Evolutionary conservation across 1,140 invertebrate genomes (phyloP), one percentile per base, ranked within the genome.

Genomic region (Calycopis cecrops): DNA sequence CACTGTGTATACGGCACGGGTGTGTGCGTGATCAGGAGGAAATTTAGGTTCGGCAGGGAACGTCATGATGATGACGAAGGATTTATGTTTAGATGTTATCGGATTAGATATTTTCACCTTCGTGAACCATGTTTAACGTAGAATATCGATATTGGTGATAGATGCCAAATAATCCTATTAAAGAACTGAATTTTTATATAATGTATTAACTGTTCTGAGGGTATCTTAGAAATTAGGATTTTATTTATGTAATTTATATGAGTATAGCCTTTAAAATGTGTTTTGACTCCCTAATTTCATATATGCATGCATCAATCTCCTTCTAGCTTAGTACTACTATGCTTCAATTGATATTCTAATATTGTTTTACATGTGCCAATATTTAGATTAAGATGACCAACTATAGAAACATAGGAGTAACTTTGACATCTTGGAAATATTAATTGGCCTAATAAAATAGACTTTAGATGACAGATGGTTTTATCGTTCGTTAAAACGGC

Each of bases 151-250:
- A 73, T 76, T 87, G 81, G 83, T 80, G 80, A 85, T 84, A 79
- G 75, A 81, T 83, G 82, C 85, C 84, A 84, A 86, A 83, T 85
- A 85, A 87, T 85, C 79, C 79, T 87, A 83, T 82, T 87, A 88
- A 88, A 88, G 87, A 88, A 88, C 87, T 88, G 87, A 88, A 86
- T 87, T 87, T 40, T 86, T 88, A 79, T 88, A 88, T 87, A 57
- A 63, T 56, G 21, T 84, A 83, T 83, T 87, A 81, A 85, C 68
- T 79, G 85, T 85, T 85, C 83, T 85, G 85, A 88, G 84, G 84
- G 83, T 88, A 87, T 80, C 77, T n/a, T 87, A 85, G 82, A 75
- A 62, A 60, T 82, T 83, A 83, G 76, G 63, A 63, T 56, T 73
- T 81, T 76, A 82, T 82, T 82, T 82, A 78, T 80, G 67, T 77